Evolutionary conservation across 1,140 invertebrate genomes (phyloP).

Genomic region (Bombus difficillimus): DNA sequence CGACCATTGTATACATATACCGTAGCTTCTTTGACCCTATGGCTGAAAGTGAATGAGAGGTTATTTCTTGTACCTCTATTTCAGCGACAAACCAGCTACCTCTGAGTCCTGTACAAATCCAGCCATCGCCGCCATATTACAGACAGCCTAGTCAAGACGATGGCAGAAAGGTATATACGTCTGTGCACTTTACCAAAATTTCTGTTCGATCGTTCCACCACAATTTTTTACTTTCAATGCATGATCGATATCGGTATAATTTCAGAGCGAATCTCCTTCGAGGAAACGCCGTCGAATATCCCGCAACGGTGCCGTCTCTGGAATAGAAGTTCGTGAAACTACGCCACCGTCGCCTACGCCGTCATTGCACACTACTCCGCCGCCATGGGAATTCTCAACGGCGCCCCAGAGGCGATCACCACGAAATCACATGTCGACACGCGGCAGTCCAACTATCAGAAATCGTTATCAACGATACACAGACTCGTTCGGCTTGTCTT

Average conservation of each 20-base stretch:
- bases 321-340: conserved; percentile 76
- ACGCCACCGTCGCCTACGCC: conserved; percentile 74
- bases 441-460: conserved; percentile 74
- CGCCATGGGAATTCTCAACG: conserved; percentile 75
- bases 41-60: not conserved
- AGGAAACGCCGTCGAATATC: conserved; percentile 80
- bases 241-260: conserved; percentile 5
- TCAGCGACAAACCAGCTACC: conserved; percentile 79
- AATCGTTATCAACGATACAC: conserved; percentile 77
- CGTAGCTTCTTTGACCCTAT: not conserved
- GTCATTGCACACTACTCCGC: conserved; percentile 68
- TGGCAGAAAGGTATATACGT: conserved; percentile 80
- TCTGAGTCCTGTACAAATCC: conserved; percentile 81
- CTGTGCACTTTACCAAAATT: not conserved
- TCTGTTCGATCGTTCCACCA: not conserved
- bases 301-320: conserved; percentile 76
- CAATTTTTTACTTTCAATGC: not conserved
- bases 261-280: conserved; percentile 78
- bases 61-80: conserved; percentile 65
- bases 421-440: conserved; percentile 76
- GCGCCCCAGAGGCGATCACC: conserved; percentile 76
- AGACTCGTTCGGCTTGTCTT: conserved; percentile 73
- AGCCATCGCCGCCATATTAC: conserved; percentile 81
- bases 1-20: not conserved
- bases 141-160: conserved; percentile 82